Conservation (phyloP, 2,797 vertebrate genomes). For the Agapornis canus region DNA sequence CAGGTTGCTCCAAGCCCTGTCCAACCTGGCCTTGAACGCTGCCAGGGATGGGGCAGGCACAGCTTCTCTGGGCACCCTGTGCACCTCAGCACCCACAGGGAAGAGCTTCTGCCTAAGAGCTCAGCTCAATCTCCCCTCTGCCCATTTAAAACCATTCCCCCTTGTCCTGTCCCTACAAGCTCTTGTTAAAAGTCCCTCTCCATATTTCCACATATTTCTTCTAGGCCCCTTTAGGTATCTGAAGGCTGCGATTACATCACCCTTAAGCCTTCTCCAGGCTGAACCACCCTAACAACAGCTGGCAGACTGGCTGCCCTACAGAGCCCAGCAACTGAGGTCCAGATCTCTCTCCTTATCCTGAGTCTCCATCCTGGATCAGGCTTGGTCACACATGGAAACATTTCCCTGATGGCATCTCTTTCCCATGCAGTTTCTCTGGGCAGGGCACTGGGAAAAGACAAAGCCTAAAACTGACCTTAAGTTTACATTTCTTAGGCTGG, state of each 20-base stretch:
- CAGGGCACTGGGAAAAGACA: not conserved
- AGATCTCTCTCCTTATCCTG: not conserved
- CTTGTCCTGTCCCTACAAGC: not conserved
- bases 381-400: not conserved
- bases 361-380: not conserved
- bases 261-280: not conserved
- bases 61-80: not conserved
- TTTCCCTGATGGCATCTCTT: not conserved
- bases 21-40: not conserved
- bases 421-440: not conserved
- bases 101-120: not conserved
- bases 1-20: not conserved
- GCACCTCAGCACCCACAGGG: accelerated
- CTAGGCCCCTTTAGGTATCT: not conserved
- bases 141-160: not conserved
- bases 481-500: not conserved
- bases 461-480: not conserved
- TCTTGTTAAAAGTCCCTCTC: not conserved
- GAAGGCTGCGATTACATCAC: not conserved
- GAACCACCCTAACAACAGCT: not conserved
- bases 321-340: not conserved
- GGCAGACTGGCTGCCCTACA: not conserved
- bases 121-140: not conserved
- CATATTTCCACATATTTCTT: not conserved
- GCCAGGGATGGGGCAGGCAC: not conserved